These are phyloP conservation scores for Macrocentrus cingulum DNA, from an alignment of 1,140 invertebrate genomes.

Conservation along the genomic window DNA sequence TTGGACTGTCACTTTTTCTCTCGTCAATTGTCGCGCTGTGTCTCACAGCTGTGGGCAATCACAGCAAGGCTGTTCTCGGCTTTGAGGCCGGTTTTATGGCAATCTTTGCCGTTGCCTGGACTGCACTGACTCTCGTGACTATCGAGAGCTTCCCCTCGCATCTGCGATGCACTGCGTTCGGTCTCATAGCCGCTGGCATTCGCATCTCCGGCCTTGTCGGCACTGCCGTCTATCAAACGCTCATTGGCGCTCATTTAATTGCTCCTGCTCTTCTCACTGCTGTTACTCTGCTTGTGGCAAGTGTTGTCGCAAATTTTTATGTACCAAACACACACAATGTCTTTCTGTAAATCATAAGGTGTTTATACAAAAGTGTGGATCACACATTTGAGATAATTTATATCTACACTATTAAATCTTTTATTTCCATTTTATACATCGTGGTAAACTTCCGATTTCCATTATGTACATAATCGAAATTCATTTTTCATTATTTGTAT, in stretches of 20 bases:
- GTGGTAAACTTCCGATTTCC: no score
- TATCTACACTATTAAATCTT: no score
- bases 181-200: slow-evolving; percentile 45
- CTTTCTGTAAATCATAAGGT: slow-evolving; percentile 40
- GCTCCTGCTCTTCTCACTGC: slow-evolving; percentile 47
- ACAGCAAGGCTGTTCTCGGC: slow-evolving; percentile 43
- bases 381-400: no score
- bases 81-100: slow-evolving; percentile 50
- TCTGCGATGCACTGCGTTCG: slow-evolving; percentile 51
- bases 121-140: slow-evolving; percentile 44
- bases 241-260: slow-evolving; percentile 43
- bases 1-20: slow-evolving; percentile 47
- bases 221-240: slow-evolving; percentile 46
- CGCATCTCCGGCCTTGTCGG: slow-evolving; percentile 47
- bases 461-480: no score
- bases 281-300: slow-evolving; percentile 42
- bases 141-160: slow-evolving; percentile 51
- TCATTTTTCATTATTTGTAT: no score
- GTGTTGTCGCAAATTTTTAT: slow-evolving; percentile 46
- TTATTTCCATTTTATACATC: no score
- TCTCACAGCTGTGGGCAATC: slow-evolving; percentile 41
- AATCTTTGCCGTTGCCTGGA: slow-evolving; percentile 48
- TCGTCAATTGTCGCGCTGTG: slow-evolving; percentile 45
- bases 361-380: not conserved
- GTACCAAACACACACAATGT: slow-evolving; percentile 50